Percentiles rank a stretch among this genome's conserved stretches.
Evolutionary conservation across 2,113 vertebrate species (phyloP).

Genomic region (Cephalopterus ornatus): DNA sequence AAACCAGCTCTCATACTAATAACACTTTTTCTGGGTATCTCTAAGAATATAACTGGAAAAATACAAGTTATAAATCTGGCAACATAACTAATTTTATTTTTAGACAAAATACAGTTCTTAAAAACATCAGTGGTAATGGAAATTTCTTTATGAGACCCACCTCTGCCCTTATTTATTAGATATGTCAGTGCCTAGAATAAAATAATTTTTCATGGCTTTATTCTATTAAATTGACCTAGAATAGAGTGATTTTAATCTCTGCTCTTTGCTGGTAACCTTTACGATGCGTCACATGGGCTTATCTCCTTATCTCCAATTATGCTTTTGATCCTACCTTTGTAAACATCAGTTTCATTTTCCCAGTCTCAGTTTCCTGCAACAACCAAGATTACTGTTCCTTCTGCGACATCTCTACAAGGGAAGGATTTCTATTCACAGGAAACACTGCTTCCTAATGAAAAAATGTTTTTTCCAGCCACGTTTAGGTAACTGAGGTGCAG

Average conservation of each 20-base stretch:
- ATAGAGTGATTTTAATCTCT: not conserved
- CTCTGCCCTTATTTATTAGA: not conserved
- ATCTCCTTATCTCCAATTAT: not conserved
- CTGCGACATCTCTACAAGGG: not conserved
- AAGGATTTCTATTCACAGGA: not conserved
- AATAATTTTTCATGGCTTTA: not conserved
- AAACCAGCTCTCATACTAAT: not conserved
- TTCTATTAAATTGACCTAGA: not conserved
- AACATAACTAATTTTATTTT: not conserved
- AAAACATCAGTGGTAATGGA: conserved; percentile 31
- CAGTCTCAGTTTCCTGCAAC: not conserved
- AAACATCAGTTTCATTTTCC: not conserved
- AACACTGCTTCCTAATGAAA: not conserved
- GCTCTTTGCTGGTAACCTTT: not conserved
- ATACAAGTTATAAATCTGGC: not conserved
- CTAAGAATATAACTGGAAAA: not conserved
- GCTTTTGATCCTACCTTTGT: not conserved
- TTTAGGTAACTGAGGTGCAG: not conserved
- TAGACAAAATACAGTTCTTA: not conserved
- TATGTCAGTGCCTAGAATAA: not conserved
- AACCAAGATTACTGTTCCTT: not conserved
- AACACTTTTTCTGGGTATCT: not conserved
- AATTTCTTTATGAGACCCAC: conserved; percentile 10
- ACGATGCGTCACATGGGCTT: not conserved
- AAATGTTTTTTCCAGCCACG: not conserved